phyloP scores from a whole-genome alignment of 1,140 invertebrate genomes.

The Ceratina calcarata region DNA sequence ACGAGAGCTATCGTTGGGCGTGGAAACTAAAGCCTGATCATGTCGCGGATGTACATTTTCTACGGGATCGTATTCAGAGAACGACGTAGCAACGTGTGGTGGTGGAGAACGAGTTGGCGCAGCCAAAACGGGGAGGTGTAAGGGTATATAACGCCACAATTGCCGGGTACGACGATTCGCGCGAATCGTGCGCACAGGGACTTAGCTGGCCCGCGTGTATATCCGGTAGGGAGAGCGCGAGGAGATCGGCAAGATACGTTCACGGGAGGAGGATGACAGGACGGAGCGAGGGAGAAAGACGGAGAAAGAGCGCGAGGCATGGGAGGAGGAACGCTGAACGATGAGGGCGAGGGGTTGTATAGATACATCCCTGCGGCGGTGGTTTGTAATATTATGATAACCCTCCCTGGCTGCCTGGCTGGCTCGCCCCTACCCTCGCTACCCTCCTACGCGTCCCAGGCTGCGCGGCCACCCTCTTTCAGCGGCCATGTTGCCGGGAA shows the following conservation, averaged over 20 bases:
- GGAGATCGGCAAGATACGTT: slow-evolving; percentile 18
- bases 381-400: slow-evolving; percentile 82
- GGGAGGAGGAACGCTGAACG: slow-evolving; percentile 18
- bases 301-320: not conserved
- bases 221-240: slow-evolving; percentile 21
- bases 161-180: slow-evolving; percentile 75
- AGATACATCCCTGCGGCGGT: slow-evolving; percentile 77
- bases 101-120: slow-evolving; percentile 31
- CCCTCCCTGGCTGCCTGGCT: slow-evolving; percentile 69
- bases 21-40: slow-evolving; percentile 66
- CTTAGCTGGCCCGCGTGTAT: slow-evolving; percentile 65
- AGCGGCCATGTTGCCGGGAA: slow-evolving; percentile 80
- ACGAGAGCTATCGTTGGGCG: slow-evolving; percentile 57
- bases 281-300: not conserved
- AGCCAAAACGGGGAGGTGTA: slow-evolving; percentile 13
- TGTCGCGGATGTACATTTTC: slow-evolving; percentile 67
- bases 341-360: slow-evolving; percentile 72
- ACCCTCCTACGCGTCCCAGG: slow-evolving; percentile 60
- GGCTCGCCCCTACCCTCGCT: slow-evolving; percentile 62
- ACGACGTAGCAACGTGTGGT: slow-evolving; percentile 29
- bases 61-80: slow-evolving; percentile 64
- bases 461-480: slow-evolving; percentile 76
- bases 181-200: slow-evolving; percentile 68
- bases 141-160: slow-evolving; percentile 73
- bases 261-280: not conserved